These are phyloP conservation scores for Martes flavigula DNA, from an alignment of 2,797 vertebrate species.

Conservation along the genomic window DNA sequence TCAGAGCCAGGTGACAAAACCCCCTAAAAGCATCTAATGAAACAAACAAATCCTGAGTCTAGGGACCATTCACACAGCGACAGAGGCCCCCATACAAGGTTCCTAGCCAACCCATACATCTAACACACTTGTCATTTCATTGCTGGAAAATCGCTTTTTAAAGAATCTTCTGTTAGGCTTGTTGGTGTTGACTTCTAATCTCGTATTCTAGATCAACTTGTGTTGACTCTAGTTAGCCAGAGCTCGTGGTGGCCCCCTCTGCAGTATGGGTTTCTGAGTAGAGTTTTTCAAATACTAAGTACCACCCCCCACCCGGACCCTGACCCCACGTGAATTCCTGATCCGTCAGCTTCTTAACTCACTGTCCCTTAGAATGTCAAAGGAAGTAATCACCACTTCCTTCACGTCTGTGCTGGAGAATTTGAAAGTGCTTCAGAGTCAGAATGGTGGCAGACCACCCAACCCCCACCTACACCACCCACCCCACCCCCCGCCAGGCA, in stretches of 20 bases:
- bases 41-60: background rate
- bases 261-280: background rate
- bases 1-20: background rate
- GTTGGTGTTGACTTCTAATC: background rate
- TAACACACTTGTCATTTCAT: background rate
- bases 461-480: rapidly evolving
- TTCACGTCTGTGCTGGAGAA: background rate
- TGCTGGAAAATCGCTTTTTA: background rate
- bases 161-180: background rate
- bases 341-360: background rate
- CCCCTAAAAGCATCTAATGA: background rate
- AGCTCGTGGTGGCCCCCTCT: too few relatives aligned
- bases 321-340: too few relatives aligned
- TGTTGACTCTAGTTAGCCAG: background rate
- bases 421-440: background rate
- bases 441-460: rapidly evolving
- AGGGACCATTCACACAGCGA: background rate
- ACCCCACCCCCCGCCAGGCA: background rate
- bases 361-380: background rate
- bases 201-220: background rate
- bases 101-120: background rate
- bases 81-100: background rate
- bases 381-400: background rate
- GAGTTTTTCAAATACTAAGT: background rate
- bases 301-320: too few relatives aligned